Evolutionary conservation across 2,888 invertebrate genomes (phyloP).

Genomic region (Hirtodrosophila duncani): DNA sequence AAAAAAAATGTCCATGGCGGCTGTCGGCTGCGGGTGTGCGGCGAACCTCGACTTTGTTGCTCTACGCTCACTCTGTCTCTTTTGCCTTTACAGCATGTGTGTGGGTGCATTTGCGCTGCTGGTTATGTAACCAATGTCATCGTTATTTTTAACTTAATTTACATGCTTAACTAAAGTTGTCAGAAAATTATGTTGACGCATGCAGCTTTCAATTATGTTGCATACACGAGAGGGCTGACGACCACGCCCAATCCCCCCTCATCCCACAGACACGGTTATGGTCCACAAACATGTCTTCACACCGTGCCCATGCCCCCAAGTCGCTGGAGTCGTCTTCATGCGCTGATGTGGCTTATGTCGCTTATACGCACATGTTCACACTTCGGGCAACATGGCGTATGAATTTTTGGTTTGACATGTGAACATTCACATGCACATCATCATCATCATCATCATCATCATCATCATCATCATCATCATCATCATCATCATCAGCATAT

Average conservation of each 20-base stretch:
- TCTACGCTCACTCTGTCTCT: not conserved
- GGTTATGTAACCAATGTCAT: constrained; percentile 71
- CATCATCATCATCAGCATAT: too few species aligned
- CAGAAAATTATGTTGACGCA: constrained; percentile 72
- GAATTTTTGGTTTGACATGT: constrained; percentile 56
- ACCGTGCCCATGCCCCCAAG: constrained; percentile 5
- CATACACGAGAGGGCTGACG: constrained; percentile 47
- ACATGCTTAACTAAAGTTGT: constrained; percentile 73
- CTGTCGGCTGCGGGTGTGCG: constrained; percentile 21
- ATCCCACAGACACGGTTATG: not conserved
- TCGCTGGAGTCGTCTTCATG: constrained; percentile 11
- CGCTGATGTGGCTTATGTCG: not conserved
- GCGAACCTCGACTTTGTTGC: constrained; percentile 3
- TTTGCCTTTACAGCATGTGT: not conserved
- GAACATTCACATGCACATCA: constrained; percentile 64
- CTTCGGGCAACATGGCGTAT: constrained; percentile 45
- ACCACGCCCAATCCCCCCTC: not conserved
- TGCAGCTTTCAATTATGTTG: constrained; percentile 67
- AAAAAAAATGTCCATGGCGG: constrained; percentile 56
- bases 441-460: constrained; percentile 43
- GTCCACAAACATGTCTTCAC: not conserved
- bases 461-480: too few species aligned
- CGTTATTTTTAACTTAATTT: constrained; percentile 71
- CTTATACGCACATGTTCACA: not conserved
- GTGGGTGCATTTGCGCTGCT: constrained; percentile 45